Evolutionary conservation across 2,888 invertebrate genomes (phyloP).

Genomic region (Nephrotoma guestfalica): DNA sequence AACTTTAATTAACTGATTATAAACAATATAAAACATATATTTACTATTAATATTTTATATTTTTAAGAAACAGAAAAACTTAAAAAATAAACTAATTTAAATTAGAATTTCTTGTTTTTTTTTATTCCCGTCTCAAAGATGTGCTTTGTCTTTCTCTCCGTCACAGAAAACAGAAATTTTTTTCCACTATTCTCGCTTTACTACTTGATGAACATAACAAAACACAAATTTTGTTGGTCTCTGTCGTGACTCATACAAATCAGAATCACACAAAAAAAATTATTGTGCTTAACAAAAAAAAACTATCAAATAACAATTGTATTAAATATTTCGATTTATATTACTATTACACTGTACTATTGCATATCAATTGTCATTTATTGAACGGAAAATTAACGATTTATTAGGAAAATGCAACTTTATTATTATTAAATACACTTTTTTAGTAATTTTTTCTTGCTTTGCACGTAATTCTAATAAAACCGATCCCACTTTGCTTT

Average conservation of each 20-base stretch:
- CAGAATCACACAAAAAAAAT: neutral
- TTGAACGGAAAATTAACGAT: neutral
- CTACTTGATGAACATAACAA: constrained; percentile 3
- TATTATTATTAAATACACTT: neutral
- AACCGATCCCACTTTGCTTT: constrained; percentile 3
- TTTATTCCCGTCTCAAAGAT: neutral
- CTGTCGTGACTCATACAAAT: neutral
- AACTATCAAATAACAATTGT: neutral
- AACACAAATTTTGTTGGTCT: constrained; percentile 3
- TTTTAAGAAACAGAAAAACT: neutral
- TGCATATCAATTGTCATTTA: neutral
- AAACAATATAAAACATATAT: neutral
- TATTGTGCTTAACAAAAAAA: neutral
- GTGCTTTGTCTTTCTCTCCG: neutral
- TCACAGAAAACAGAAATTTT: neutral
- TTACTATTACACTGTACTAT: neutral
- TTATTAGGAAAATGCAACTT: neutral
- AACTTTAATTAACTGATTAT: neutral
- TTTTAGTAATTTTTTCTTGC: neutral
- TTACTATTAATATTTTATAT: neutral
- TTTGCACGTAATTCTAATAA: constrained; percentile 1
- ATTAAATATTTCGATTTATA: neutral
- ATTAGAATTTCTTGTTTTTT: neutral
- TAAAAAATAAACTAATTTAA: neutral
- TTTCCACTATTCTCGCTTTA: neutral